Evolutionary conservation across 2,113 vertebrate species (phyloP).

Genomic region (Theropithecus gelada): DNA sequence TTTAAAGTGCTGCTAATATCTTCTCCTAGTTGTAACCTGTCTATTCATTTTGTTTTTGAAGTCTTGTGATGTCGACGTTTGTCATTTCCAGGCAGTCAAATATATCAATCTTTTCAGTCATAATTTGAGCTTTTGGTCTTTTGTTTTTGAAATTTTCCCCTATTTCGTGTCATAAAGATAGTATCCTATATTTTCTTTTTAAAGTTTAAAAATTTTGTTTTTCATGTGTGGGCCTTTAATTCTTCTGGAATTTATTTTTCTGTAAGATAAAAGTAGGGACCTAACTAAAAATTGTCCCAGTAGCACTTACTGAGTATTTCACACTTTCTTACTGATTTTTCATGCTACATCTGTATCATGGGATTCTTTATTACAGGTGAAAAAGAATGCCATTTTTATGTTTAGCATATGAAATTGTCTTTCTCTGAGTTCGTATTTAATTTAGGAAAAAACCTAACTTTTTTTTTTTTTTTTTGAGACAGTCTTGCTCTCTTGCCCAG

Average conservation of each 20-base stretch:
- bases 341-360: neutral
- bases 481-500: too few species aligned
- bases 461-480: neutral
- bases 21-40: neutral
- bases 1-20: neutral
- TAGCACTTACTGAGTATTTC: neutral
- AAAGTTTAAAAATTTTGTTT: neutral
- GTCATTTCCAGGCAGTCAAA: neutral
- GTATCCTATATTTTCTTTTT: neutral
- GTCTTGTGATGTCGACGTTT: neutral
- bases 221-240: neutral
- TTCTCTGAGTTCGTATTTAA: neutral
- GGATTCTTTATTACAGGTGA: neutral
- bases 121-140: neutral
- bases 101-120: neutral
- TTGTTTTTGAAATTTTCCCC: neutral
- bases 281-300: neutral
- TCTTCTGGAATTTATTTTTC: neutral
- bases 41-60: slow-evolving; percentile 26
- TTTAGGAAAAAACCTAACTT: neutral
- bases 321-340: neutral
- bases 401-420: slow-evolving; percentile 13
- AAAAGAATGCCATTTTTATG: neutral
- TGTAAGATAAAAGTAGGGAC: neutral
- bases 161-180: neutral